phyloP scores from a whole-genome alignment of 2,888 invertebrate species.

The Adelognathus sp. region DNA sequence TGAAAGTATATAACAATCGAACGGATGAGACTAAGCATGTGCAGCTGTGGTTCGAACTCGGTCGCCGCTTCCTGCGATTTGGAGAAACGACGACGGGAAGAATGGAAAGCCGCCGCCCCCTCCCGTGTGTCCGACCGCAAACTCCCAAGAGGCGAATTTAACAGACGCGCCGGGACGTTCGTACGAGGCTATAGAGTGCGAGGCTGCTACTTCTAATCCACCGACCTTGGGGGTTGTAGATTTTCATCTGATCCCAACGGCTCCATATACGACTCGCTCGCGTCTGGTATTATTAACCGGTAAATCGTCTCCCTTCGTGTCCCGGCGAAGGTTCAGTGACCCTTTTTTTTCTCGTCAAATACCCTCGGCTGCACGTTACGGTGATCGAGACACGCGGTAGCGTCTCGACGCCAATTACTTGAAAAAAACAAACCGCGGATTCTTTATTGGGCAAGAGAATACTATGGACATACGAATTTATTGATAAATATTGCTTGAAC shows the following conservation, averaged over 20 bases:
- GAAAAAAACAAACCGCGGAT: too few relatives aligned
- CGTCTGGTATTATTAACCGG: constrained; percentile 59
- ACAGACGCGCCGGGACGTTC: constrained; percentile 34
- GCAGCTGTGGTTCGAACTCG: too few relatives aligned
- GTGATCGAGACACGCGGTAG: too few relatives aligned
- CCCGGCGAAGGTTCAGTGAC: constrained; percentile 6
- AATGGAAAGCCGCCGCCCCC: constrained; percentile 59
- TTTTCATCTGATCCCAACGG: constrained; percentile 63
- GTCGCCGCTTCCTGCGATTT: too few relatives aligned
- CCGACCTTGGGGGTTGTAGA: constrained; percentile 58
- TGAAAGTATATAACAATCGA: constrained; percentile 9
- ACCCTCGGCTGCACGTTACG: too few relatives aligned
- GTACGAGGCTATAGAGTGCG: constrained; percentile 45
- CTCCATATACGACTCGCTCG: background rate
- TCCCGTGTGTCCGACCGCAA: constrained; percentile 52
- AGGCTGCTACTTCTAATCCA: constrained; percentile 70
- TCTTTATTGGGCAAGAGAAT: too few relatives aligned
- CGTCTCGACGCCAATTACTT: too few relatives aligned
- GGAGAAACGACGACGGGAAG: constrained; percentile 59
- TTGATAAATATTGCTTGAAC: too few relatives aligned
- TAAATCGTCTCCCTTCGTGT: constrained; percentile 51
- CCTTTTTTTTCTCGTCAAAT: constrained; percentile 13
- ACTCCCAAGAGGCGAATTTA: constrained; percentile 58
- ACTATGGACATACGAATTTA: too few relatives aligned
- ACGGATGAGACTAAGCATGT: background rate